Evolutionary conservation across 2,888 invertebrate species (phyloP).

Genomic region (Synanthedon vespiformis): DNA sequence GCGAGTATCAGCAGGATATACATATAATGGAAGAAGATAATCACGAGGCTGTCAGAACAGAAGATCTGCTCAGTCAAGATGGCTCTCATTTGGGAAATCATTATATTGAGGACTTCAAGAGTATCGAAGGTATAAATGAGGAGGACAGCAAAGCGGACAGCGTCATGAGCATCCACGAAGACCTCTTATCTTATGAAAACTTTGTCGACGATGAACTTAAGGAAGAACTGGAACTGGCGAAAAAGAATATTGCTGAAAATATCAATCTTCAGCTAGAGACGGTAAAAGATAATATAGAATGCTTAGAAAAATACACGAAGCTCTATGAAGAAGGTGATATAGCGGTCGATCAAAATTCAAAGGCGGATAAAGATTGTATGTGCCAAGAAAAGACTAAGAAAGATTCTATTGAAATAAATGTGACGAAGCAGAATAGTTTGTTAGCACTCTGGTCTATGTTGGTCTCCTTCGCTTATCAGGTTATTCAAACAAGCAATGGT

Average conservation of each 20-base stretch:
- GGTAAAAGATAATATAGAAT: conserved; percentile 34
- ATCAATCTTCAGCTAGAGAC: conserved; percentile 34
- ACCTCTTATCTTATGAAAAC: conserved; percentile 1
- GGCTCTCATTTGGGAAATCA: conserved; percentile 16
- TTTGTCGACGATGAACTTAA: conserved; percentile 12
- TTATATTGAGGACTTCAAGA: conserved; percentile 8
- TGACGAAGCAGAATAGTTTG: conserved; percentile 21
- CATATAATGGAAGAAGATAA: conserved; percentile 13
- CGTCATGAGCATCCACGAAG: not conserved
- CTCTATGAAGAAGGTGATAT: conserved; percentile 15
- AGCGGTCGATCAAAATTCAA: conserved; percentile 6
- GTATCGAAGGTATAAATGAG: conserved; percentile 1
- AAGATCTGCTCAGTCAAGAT: conserved; percentile 19
- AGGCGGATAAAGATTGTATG: conserved; percentile 3
- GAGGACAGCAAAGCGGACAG: not conserved
- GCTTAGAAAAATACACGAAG: conserved; percentile 29
- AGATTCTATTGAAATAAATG: conserved; percentile 10
- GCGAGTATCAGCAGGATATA: conserved; percentile 29
- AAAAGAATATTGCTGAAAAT: conserved; percentile 27
- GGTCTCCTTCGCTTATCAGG: conserved; percentile 52
- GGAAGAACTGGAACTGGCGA: conserved; percentile 18
- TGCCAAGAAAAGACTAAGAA: conserved; percentile 9
- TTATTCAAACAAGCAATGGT: conserved; percentile 49
- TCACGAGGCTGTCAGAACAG: conserved; percentile 9
- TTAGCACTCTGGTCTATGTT: conserved; percentile 43